A percentile compares a stretch with the other conserved stretches of the same genome.
phyloP scores from a whole-genome alignment of 2,888 invertebrate genomes.

The Nipponacmea schrenckii region DNA sequence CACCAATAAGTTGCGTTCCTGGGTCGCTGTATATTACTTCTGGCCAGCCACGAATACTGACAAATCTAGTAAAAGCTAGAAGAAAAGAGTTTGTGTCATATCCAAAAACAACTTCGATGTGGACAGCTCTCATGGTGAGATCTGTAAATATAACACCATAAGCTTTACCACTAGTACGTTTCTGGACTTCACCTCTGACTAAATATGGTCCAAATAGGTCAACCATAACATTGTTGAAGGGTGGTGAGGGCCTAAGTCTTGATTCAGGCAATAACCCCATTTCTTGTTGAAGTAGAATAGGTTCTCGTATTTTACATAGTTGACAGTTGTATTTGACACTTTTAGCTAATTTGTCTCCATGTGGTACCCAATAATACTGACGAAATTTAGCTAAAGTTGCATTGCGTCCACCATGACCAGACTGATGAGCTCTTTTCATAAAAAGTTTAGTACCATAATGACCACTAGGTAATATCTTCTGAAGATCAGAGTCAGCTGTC shows the following conservation, averaged over 20 bases:
- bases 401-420: slow-evolving; percentile 6
- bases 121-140: slow-evolving; percentile 5
- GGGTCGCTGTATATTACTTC: slow-evolving; percentile 14
- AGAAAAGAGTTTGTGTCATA: slow-evolving; percentile 18
- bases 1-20: slow-evolving; percentile 17
- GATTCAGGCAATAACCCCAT: slow-evolving; percentile 9
- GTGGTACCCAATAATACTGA: slow-evolving; percentile 9
- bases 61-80: slow-evolving; percentile 13
- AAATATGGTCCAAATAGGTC: slow-evolving; percentile 16
- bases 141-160: slow-evolving; percentile 17
- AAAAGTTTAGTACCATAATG: slow-evolving; percentile 10
- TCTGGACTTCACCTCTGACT: slow-evolving; percentile 15
- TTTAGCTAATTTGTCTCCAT: slow-evolving; percentile 11
- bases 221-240: slow-evolving; percentile 10
- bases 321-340: slow-evolving; percentile 12
- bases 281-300: slow-evolving; percentile 10
- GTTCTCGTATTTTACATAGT: slow-evolving; percentile 4
- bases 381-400: slow-evolving; percentile 16
- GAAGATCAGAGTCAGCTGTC: slow-evolving; percentile 3
- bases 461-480: slow-evolving; percentile 2
- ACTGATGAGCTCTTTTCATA: slow-evolving; percentile 12
- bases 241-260: slow-evolving; percentile 2
- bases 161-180: slow-evolving; percentile 15
- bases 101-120: slow-evolving; percentile 13
- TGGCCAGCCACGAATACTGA: slow-evolving; percentile 15